These are phyloP conservation scores for Indicator indicator DNA, from an alignment of 2,113 vertebrate genomes.

Conservation along the genomic window DNA sequence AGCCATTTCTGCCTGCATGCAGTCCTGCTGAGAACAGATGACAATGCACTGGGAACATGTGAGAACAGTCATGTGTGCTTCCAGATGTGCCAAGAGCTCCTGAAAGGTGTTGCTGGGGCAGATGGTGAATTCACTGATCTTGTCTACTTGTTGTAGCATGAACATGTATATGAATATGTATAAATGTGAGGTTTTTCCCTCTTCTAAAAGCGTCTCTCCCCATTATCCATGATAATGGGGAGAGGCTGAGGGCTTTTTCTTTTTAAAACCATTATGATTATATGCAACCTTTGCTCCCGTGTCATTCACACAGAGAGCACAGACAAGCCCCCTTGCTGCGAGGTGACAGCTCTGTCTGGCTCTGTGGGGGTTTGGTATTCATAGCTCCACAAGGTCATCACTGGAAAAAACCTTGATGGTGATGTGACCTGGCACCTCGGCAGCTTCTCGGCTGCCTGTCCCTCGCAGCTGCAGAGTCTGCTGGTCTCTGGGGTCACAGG, in stretches of 20 bases:
- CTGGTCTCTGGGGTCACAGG: conserved; percentile 68
- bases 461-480: conserved; percentile 84
- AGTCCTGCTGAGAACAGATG: neutral
- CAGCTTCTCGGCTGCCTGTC: conserved; percentile 69
- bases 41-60: neutral
- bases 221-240: neutral
- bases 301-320: conserved; percentile 15
- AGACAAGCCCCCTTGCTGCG: neutral
- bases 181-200: neutral
- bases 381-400: conserved; percentile 86
- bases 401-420: conserved; percentile 81
- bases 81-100: neutral
- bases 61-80: neutral
- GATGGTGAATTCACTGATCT: neutral
- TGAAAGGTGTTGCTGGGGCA: neutral
- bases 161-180: neutral
- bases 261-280: neutral
- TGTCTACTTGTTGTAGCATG: neutral
- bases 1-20: neutral
- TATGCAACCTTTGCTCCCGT: neutral
- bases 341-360: conserved; percentile 50
- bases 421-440: conserved; percentile 84
- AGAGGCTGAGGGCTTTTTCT: neutral
- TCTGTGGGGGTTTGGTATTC: conserved; percentile 56
- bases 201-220: neutral